Evolutionary conservation across 2,113 vertebrate genomes (phyloP).

Genomic region (Irena cyanogastra): DNA sequence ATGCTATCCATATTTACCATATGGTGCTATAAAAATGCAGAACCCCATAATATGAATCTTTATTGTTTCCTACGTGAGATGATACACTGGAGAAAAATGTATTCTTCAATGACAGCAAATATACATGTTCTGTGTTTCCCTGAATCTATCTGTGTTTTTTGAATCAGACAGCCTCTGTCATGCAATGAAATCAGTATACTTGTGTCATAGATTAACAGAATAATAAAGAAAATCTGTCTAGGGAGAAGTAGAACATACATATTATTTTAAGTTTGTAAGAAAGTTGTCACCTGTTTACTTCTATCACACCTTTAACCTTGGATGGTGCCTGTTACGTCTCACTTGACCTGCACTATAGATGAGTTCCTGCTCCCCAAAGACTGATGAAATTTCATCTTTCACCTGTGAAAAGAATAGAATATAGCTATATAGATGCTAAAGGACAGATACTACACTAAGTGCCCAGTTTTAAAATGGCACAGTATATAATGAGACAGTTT

Average conservation of each 20-base stretch:
- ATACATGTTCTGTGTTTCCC: background rate
- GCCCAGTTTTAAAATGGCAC: background rate
- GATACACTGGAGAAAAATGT: background rate
- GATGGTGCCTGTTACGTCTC: background rate
- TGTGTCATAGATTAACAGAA: background rate
- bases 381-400: background rate
- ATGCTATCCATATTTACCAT: background rate
- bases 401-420: background rate
- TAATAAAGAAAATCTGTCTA: background rate
- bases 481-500: background rate
- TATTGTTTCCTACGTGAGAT: background rate
- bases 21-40: background rate
- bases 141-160: background rate
- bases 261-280: background rate
- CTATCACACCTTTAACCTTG: background rate
- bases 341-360: background rate
- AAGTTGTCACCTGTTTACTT: background rate
- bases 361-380: background rate
- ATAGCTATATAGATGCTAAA: background rate
- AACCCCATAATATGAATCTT: background rate
- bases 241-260: background rate
- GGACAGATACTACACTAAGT: background rate
- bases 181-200: background rate
- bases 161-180: background rate
- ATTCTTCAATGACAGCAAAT: background rate